A percentile compares a stretch with the other conserved stretches of the same genome.
Evolutionary conservation across 2,797 vertebrate species (phyloP).

Genomic region (Notolabrus celidotus): DNA sequence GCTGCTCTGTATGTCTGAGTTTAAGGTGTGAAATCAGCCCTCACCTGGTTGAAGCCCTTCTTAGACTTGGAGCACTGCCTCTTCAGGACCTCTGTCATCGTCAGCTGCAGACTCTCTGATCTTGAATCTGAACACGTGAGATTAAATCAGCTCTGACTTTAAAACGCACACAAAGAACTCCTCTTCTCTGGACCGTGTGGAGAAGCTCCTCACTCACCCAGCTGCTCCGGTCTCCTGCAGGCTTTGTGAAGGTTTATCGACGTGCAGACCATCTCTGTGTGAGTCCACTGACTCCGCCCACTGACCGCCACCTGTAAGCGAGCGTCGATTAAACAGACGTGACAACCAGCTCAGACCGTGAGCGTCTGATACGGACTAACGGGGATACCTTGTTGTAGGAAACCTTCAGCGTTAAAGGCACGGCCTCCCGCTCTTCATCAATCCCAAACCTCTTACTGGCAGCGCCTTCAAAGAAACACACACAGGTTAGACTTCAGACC

Average conservation of each 20-base stretch:
- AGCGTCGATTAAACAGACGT: background rate
- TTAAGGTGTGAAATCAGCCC: background rate
- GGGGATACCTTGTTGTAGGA: constrained; percentile 91
- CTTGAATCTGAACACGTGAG: constrained; percentile 83
- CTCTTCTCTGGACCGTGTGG: no score
- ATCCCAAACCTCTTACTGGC: constrained; percentile 95
- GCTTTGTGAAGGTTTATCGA: constrained; percentile 92
- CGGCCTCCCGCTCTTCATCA: constrained; percentile 92
- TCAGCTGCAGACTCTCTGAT: constrained; percentile 89
- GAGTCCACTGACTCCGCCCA: constrained; percentile 89
- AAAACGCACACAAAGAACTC: background rate
- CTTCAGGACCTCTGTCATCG: constrained; percentile 92
- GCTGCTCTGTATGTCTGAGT: background rate
- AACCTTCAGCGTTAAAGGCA: constrained; percentile 92
- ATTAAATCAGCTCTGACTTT: background rate
- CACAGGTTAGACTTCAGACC: background rate
- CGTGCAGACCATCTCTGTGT: constrained; percentile 90
- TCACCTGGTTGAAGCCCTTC: constrained; percentile 94
- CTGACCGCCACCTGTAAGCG: constrained; percentile 89
- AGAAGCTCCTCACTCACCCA: constrained; percentile 77
- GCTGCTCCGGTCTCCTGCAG: constrained; percentile 87
- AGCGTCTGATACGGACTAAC: no score
- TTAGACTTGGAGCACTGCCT: constrained; percentile 93
- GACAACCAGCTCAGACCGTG: no score
- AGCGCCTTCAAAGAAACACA: constrained; percentile 82